Conservation (phyloP, 2,797 vertebrate genomes). For the Lithobates sylvaticus region DNA sequence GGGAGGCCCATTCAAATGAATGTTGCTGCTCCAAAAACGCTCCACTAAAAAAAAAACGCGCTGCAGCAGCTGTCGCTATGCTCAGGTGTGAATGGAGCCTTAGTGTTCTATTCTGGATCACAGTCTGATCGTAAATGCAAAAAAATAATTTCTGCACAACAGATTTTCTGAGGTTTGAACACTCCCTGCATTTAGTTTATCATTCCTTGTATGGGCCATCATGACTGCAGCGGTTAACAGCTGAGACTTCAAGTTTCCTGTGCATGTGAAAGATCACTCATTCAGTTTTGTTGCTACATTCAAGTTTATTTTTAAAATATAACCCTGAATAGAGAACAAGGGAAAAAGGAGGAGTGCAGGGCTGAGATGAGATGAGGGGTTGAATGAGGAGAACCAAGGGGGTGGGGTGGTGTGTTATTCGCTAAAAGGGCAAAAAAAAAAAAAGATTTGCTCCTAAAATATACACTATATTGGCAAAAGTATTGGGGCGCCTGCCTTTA, state of each 20-base stretch:
- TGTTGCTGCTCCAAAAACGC: too few relatives aligned
- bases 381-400: background rate
- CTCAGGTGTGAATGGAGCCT: too few relatives aligned
- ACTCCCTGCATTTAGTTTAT: background rate
- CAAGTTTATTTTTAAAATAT: background rate
- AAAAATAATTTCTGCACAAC: too few relatives aligned
- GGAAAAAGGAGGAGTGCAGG: background rate
- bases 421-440: background rate
- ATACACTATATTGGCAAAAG: background rate
- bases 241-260: background rate
- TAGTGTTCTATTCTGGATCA: too few relatives aligned
- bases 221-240: background rate
- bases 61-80: too few relatives aligned
- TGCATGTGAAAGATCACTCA: background rate
- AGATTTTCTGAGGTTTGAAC: background rate
- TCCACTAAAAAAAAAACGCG: too few relatives aligned
- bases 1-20: too few relatives aligned
- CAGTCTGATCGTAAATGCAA: too few relatives aligned
- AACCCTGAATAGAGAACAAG: background rate
- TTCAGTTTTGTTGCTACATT: background rate
- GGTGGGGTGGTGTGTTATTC: background rate
- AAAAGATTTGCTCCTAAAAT: background rate
- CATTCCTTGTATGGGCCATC: background rate
- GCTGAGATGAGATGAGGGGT: background rate
- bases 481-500: too few relatives aligned